Evolutionary conservation across 2,888 invertebrate species (phyloP).

Genomic region (Drosophila quinaria): DNA sequence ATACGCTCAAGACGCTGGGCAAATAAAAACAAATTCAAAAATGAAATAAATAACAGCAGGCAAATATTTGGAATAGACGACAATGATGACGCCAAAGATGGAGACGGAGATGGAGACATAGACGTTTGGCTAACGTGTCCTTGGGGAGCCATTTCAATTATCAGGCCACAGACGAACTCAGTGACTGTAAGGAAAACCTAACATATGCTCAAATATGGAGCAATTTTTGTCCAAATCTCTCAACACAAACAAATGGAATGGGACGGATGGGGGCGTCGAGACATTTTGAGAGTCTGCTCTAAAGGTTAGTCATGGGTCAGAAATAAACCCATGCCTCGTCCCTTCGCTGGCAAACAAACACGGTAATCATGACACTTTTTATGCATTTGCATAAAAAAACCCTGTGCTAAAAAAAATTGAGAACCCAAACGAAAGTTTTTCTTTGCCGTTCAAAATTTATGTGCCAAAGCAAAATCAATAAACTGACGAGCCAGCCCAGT

Average conservation of each 20-base stretch:
- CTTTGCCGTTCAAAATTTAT: conserved; percentile 63
- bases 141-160: conserved; percentile 77
- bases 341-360: conserved; percentile 65
- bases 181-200: conserved; percentile 19
- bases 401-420: conserved; percentile 30
- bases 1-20: conserved; percentile 1
- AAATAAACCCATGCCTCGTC: conserved; percentile 34
- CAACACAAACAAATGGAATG: conserved; percentile 52
- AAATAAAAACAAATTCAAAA: conserved; percentile 33
- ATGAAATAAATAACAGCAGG: conserved; percentile 51
- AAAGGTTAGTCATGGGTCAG: conserved; percentile 54
- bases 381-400: conserved; percentile 75
- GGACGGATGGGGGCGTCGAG: conserved; percentile 25
- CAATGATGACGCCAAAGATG: conserved; percentile 32
- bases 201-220: conserved; percentile 75
- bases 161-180: conserved; percentile 65
- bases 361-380: conserved; percentile 80
- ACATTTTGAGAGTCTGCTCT: conserved; percentile 46
- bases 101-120: conserved; percentile 1
- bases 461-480: conserved; percentile 78
- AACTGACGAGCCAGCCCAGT: conserved; percentile 60
- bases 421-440: conserved; percentile 60
- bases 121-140: conserved; percentile 53
- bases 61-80: conserved; percentile 31
- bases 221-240: conserved; percentile 53